Base-by-base conservation (phyloP, 2,797 vertebrate species). In the Semaprochilodus insignis region DNA sequence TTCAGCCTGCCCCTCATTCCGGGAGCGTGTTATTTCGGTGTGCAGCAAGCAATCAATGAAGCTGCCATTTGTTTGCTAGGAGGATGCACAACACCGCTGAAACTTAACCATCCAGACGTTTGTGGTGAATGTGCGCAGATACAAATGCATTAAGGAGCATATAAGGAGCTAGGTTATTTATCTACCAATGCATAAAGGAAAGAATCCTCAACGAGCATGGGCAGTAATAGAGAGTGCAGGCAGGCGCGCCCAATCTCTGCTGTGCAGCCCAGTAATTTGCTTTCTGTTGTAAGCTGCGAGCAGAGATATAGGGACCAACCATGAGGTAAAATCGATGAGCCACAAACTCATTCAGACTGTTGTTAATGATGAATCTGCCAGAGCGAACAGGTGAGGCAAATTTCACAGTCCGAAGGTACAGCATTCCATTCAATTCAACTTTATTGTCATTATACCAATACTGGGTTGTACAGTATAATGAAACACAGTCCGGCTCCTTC, bases 51-150 rank as follows among this genome's bases (percentile, higher is more conserved):
- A 93, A 94, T 96, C 94, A 90, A 94, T 95, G 91, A 84, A 91
- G 90, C 85, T 91, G 91, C 92, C 92, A 92, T 94, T 93, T 95
- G 93, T 93, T 93, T 91, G 88, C 78, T 88, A 85, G 90, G 92
- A 93, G 93, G 92, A 94, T 93, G 93, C 91, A 93, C 91, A 91
- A 92, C 88, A 89, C 91, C 90, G 89, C 92, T 91, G 91, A 66
- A 70, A 90, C 83, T 86, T 89, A 89, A 89, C 90, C 90, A 86
- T 87, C 89, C 89, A 87, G 89, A 67, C 84, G 86, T 86, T 78
- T 87, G 81, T 27, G 88, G 88, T 90, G 90, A 88, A 86, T 87
- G 87, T 85, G 89, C 81, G 86, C 21, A 75, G 89, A 90, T 91
- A 67, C 60, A 88, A 92, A 93, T 92, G 92, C 91, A 91, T n/a